These are phyloP conservation scores for Novumbra hubbsi DNA, from an alignment of 2,797 vertebrate genomes.

Conservation along the genomic window DNA sequence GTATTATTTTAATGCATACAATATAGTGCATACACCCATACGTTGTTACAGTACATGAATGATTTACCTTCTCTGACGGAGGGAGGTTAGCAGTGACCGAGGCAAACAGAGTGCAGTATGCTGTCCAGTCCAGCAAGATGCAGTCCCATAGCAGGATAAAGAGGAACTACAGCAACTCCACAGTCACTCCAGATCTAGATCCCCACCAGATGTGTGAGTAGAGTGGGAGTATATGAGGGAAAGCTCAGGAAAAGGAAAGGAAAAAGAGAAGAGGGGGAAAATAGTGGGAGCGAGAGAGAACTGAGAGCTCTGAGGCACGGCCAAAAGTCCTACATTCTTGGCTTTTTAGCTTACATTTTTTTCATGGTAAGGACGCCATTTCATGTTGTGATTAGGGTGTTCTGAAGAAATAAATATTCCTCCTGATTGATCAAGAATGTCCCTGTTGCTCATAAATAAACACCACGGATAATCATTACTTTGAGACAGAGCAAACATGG, in stretches of 20 bases:
- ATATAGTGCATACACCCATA: slow-evolving; percentile 28
- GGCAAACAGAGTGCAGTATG: slow-evolving; percentile 52
- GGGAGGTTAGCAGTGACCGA: slow-evolving; percentile 43
- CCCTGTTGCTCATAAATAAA: slow-evolving; percentile 17
- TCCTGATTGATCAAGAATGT: slow-evolving; percentile 20
- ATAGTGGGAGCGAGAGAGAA: slow-evolving; percentile 29
- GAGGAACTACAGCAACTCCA: slow-evolving; percentile 61
- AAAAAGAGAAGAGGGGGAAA: slow-evolving; percentile 24
- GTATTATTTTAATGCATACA: slow-evolving; percentile 3
- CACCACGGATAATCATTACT: slow-evolving; percentile 11
- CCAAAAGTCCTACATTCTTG: slow-evolving; percentile 72
- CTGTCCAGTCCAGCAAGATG: slow-evolving; percentile 53
- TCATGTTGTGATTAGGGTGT: slow-evolving; percentile 21
- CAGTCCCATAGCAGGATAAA: slow-evolving; percentile 77
- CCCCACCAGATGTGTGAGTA: slow-evolving; percentile 84
- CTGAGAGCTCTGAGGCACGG: slow-evolving; percentile 60
- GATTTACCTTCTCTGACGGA: slow-evolving; percentile 53
- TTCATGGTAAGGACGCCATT: slow-evolving; percentile 61
- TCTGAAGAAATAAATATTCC: slow-evolving; percentile 11
- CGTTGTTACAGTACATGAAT: slow-evolving; percentile 8
- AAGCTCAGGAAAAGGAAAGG: slow-evolving; percentile 40
- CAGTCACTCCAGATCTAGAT: slow-evolving; percentile 54
- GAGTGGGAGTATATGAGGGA: slow-evolving; percentile 53
- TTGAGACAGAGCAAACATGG: slow-evolving; percentile 9
- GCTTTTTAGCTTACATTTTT: slow-evolving; percentile 42